Evolutionary conservation across 2,113 vertebrate genomes (phyloP).

Genomic region (Xyrauchen texanus): DNA sequence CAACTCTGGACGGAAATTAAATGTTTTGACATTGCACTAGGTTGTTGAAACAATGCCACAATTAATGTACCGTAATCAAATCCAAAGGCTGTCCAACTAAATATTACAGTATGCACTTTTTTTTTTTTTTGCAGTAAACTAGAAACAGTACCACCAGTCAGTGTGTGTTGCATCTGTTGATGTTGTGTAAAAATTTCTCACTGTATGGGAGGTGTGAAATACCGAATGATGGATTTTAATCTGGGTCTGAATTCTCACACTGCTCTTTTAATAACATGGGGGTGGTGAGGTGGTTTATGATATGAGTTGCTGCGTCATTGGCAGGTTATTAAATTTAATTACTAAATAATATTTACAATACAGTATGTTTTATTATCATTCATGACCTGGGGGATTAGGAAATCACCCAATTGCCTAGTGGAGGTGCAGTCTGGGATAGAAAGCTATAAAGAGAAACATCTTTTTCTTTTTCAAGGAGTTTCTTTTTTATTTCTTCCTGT

Average conservation of each 20-base stretch:
- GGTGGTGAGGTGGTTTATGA: slow-evolving; percentile 42
- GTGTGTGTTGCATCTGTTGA: slow-evolving; percentile 29
- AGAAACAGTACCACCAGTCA: background rate
- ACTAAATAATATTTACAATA: slow-evolving; percentile 60
- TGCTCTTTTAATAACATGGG: slow-evolving; percentile 57
- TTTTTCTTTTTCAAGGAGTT: background rate
- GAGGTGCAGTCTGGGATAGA: slow-evolving; percentile 3
- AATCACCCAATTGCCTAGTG: slow-evolving; percentile 13
- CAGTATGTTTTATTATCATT: slow-evolving; percentile 55
- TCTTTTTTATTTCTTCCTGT: background rate
- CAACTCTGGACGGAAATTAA: too few species aligned
- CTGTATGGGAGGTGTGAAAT: slow-evolving; percentile 50
- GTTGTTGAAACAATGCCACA: too few species aligned
- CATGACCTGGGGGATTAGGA: slow-evolving; percentile 24
- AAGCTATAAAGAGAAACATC: background rate
- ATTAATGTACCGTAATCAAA: too few species aligned
- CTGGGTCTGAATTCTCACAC: slow-evolving; percentile 53
- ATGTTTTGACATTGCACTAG: too few species aligned
- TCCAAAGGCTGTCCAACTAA: too few species aligned
- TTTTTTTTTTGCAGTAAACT: too few species aligned
- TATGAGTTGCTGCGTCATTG: slow-evolving; percentile 51
- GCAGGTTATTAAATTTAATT: slow-evolving; percentile 54
- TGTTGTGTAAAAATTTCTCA: slow-evolving; percentile 41
- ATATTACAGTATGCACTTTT: too few species aligned
- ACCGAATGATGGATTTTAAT: slow-evolving; percentile 48